phyloP scores from a whole-genome alignment of 2,113 vertebrate genomes.

The Peromyscus leucopus region DNA sequence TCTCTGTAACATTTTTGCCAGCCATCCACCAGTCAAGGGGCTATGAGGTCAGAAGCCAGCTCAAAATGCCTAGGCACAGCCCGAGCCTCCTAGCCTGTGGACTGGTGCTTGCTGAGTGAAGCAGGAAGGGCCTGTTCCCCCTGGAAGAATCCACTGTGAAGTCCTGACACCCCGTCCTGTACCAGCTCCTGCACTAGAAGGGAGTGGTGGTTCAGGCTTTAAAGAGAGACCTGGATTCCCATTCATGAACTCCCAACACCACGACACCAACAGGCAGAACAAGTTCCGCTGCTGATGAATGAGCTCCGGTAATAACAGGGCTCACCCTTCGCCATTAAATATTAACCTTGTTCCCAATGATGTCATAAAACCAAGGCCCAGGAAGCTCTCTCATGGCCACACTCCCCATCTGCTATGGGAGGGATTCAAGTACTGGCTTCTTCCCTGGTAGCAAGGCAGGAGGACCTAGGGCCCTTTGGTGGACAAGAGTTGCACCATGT shows the following conservation, averaged over 20 bases:
- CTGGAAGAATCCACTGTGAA: conserved; percentile 11
- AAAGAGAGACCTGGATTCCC: conserved; percentile 71
- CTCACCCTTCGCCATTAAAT: conserved; percentile 76
- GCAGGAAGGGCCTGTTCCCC: neutral
- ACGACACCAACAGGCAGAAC: conserved; percentile 77
- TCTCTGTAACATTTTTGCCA: neutral
- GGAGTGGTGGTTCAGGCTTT: conserved; percentile 70
- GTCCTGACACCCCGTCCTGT: conserved; percentile 1
- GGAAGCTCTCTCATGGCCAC: conserved; percentile 22
- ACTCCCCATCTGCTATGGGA: conserved; percentile 15
- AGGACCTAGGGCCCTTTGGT: conserved; percentile 1
- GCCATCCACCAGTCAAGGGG: neutral
- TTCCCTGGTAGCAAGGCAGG: neutral
- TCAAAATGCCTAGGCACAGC: neutral
- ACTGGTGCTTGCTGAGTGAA: conserved; percentile 26
- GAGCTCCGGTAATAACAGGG: conserved; percentile 77
- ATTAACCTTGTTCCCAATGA: conserved; percentile 75
- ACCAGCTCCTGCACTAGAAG: conserved; percentile 28
- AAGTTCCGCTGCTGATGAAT: conserved; percentile 75
- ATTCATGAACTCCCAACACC: conserved; percentile 71
- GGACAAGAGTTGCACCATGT: neutral
- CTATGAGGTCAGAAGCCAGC: neutral
- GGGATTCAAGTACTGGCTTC: neutral
- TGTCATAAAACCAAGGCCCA: conserved; percentile 64
- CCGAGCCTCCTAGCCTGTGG: rapidly evolving